A percentile compares a stretch with the other conserved stretches of the same genome.
Conservation (phyloP, 2,797 vertebrate genomes). For the Helarctos malayanus region DNA sequence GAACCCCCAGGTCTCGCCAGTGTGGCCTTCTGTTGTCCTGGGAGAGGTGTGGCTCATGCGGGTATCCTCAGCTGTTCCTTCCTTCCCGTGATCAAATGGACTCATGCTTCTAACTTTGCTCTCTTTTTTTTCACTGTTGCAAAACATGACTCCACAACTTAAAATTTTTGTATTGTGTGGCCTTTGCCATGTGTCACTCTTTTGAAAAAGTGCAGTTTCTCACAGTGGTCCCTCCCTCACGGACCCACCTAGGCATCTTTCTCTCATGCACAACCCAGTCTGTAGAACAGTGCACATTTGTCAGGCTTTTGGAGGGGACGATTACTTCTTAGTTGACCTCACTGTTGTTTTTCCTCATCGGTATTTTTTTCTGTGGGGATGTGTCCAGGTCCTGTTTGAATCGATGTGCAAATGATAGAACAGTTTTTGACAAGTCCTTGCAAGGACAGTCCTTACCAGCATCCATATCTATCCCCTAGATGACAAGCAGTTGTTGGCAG, state of each 20-base stretch:
- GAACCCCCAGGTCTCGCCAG: not conserved
- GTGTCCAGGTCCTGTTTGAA: too few species aligned
- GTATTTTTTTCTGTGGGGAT: not conserved
- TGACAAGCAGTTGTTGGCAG: not conserved
- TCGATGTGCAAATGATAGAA: not conserved
- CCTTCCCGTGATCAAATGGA: not conserved
- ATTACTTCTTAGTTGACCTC: not conserved
- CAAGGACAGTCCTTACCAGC: not conserved
- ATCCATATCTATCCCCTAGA: not conserved
- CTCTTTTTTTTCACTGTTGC: not conserved
- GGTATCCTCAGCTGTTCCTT: not conserved
- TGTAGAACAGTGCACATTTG: not conserved
- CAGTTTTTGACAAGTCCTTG: not conserved
- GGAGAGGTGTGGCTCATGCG: fast-evolving
- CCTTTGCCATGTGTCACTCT: not conserved
- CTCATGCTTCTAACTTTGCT: not conserved
- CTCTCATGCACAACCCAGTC: not conserved
- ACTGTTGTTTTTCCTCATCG: not conserved
- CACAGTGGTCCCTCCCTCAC: not conserved
- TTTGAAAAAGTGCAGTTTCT: not conserved
- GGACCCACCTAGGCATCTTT: not conserved
- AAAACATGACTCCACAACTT: not conserved
- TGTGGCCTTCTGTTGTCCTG: not conserved
- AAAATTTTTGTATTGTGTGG: not conserved
- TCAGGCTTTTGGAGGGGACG: not conserved